Percentiles rank a stretch among this genome's conserved stretches.
These are phyloP conservation scores for Echinops telfairi DNA, from an alignment of 2,113 vertebrate genomes.

Conservation along the genomic window DNA sequence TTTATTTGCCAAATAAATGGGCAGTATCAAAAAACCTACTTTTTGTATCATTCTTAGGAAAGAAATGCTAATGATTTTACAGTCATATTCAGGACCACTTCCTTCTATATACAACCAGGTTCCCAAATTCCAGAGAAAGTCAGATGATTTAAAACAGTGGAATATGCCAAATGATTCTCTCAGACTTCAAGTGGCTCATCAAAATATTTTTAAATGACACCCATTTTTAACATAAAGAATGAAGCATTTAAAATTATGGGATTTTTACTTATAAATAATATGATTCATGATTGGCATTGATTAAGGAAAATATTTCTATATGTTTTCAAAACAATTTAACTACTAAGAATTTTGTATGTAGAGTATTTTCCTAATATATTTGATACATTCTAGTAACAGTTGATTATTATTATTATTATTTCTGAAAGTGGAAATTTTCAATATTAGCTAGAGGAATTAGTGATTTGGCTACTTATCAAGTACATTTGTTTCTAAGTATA, in stretches of 20 bases:
- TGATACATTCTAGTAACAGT: background rate
- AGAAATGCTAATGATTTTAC: background rate
- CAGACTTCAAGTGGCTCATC: background rate
- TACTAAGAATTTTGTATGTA: background rate
- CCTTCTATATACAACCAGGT: background rate
- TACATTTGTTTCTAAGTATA: constrained; percentile 29
- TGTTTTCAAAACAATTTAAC: constrained; percentile 2
- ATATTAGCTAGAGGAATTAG: background rate
- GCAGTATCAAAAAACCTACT: background rate
- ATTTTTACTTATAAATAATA: background rate
- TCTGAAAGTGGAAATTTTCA: constrained; percentile 4
- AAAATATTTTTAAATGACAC: background rate
- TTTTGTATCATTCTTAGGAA: background rate
- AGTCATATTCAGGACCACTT: background rate
- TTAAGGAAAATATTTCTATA: background rate
- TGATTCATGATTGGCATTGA: background rate
- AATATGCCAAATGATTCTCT: background rate
- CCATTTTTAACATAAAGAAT: background rate
- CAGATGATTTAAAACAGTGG: background rate
- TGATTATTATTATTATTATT: background rate
- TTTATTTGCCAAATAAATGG: background rate
- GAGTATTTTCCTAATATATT: background rate
- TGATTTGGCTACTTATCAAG: background rate
- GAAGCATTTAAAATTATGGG: background rate
- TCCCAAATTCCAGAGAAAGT: background rate